Evolutionary conservation across 2,113 vertebrate genomes (phyloP), one percentile per base, ranked within the genome.

Genomic region (Cacatua alba): DNA sequence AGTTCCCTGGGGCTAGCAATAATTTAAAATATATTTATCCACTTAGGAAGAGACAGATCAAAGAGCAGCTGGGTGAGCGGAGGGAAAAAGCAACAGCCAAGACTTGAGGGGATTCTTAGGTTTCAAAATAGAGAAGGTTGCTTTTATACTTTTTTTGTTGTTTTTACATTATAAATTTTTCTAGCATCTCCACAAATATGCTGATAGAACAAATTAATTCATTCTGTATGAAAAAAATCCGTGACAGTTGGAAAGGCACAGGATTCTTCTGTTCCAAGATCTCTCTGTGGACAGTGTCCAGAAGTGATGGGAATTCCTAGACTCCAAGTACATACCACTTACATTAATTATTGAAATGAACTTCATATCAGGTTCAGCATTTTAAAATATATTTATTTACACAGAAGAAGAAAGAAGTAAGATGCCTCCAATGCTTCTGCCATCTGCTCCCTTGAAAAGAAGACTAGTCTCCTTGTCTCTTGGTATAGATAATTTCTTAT

Each of bases 261-360:
- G 82, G 43, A 91, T 91, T 93, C 83, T 94, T 95, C 84, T 90
- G 83, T 87, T 95, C 60, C 64, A 86, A 86, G 90, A 95, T 90
- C 51, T 92, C 94, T 97, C 95, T 90, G 85, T 87, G 87, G 89
- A 91, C 72, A 63, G 75, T 97, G 88, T 71, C 94, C 91, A 95
- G 95, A 95, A 97, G 94, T 94, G 82, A 91, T 94, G 94, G 94
- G 96, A 97, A 97, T 96, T 96, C 74, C 90, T 91, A 87, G 71
- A 69, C 86, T 93, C 84, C 77, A 59, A 88, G 89, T 80, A 94
- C 81, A 90, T 68, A 77, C 67, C 86, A 93, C 94, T 96, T 90
- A 96, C 85, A 95, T 97, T 82, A 97, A 97, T 97, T 97, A 95
- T 97, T 97, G 79, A 96, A 97, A 92, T 89, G 82, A 92, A 87